Percentiles rank a stretch among this genome's conserved stretches.
These are phyloP conservation scores for Leptinotarsa tumamoca DNA, from an alignment of 2,888 invertebrate species.

Conservation along the genomic window DNA sequence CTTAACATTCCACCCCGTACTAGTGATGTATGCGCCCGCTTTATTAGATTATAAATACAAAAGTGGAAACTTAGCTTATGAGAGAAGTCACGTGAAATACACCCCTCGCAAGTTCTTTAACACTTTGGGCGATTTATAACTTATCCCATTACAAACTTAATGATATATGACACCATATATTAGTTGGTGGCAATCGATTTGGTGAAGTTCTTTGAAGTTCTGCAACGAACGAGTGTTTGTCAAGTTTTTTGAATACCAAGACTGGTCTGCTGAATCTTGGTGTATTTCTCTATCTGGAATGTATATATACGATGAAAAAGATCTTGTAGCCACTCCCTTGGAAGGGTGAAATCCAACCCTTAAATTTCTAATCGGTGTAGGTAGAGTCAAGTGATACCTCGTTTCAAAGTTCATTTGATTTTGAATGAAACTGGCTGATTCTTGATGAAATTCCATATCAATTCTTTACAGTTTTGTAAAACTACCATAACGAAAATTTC, in stretches of 20 bases:
- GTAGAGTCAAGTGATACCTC: no score
- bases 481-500: no score
- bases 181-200: slow-evolving; percentile 31
- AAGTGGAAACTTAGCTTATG: slow-evolving; percentile 53
- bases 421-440: no score
- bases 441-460: no score
- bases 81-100: slow-evolving; percentile 43
- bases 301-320: background rate
- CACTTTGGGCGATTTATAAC: slow-evolving; percentile 50
- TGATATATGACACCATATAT: slow-evolving; percentile 49
- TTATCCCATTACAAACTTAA: slow-evolving; percentile 49
- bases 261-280: background rate
- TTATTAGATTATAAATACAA: slow-evolving; percentile 60
- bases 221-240: slow-evolving; percentile 1
- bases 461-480: no score
- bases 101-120: slow-evolving; percentile 43
- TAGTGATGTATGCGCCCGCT: slow-evolving; percentile 56
- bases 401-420: no score
- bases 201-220: slow-evolving; percentile 10
- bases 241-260: background rate
- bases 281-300: background rate
- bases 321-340: no score
- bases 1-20: slow-evolving; percentile 36
- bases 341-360: no score
- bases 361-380: no score